Base-by-base conservation (phyloP, 2,113 vertebrate species). In the Potamarius usumacintae region DNA sequence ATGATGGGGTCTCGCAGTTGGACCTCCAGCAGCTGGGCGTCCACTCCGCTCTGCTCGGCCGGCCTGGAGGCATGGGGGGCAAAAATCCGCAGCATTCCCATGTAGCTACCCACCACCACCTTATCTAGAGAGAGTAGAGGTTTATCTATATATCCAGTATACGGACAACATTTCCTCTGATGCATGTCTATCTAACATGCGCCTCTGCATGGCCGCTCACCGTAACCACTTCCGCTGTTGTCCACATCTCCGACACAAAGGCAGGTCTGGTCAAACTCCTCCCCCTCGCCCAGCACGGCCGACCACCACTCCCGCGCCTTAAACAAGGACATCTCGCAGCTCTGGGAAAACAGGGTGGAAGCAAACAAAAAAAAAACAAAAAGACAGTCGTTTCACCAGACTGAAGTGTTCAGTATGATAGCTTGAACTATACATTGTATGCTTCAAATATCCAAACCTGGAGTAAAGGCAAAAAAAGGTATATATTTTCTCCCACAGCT, bases 291-390 rank as follows among this genome's bases (percentile, higher is more conserved):
- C 63, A 99, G 94, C 58, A 90, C 30, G 1, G 95, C 92, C 20
- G 97, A 98, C 98, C 98, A 99, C 98, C 98, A 99, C 69, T 99
- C 97, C 81, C 98, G 96, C 9, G 98, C 97, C 95, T 99, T 99
- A 95, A 99, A 99, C 89, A 99, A 94, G 11, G 98, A 99, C 98
- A 99, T 99, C 90, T 88, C 94, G 89, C 90, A 90, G 94, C 92
- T 95, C 90, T 91, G 90, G 89, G 93, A 90, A 94, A 85, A 48
- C 92, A 91, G 27, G 11, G 60, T 2, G 7, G 20, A 9, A 22
- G 7, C 11, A 65, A 3, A 18, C 18, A 5, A 5, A 14, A 5
- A 5, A 14, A 72, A 34, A 82, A 60, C 2, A 82, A 25, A 58
- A 71, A 11, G 34, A 55, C 50, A n/a, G 27, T 58, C 8, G 55